Evolutionary conservation across 2,888 invertebrate genomes (phyloP).

Genomic region (Mactromeris polynyma): DNA sequence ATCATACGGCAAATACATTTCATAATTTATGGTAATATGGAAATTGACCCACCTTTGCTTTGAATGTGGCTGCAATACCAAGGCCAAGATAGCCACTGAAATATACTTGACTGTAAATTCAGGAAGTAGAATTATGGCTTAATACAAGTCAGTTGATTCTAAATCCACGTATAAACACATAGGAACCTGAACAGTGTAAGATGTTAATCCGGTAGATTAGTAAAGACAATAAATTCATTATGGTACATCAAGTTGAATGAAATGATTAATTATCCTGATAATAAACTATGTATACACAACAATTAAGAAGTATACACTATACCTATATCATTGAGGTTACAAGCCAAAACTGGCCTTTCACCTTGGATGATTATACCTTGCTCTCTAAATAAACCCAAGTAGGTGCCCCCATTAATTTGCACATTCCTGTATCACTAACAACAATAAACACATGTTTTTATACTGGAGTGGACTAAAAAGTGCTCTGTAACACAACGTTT

Average conservation of each 20-base stretch:
- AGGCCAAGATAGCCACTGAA: no score
- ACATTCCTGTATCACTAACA: constrained; percentile 4
- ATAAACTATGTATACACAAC: not conserved
- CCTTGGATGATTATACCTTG: not conserved
- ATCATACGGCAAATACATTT: no score
- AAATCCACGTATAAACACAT: no score
- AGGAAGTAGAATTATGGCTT: no score
- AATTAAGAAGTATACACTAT: not conserved
- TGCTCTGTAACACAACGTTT: not conserved
- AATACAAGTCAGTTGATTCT: no score
- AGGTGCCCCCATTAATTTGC: constrained; percentile 14
- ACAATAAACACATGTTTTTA: constrained; percentile 23
- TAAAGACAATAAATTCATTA: not conserved
- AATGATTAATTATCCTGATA: not conserved
- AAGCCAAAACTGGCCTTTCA: constrained; percentile 2
- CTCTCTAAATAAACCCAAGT: not conserved
- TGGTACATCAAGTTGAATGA: not conserved
- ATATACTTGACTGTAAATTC: no score
- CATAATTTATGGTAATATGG: no score
- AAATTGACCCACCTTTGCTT: no score
- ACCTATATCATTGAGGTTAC: not conserved
- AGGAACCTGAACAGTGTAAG: no score
- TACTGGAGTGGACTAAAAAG: not conserved
- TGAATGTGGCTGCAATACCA: no score
- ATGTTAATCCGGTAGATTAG: no score